Percentiles rank a stretch among this genome's conserved stretches.
Conservation (phyloP, 2,797 vertebrate species). For the Rachycentron canadum region DNA sequence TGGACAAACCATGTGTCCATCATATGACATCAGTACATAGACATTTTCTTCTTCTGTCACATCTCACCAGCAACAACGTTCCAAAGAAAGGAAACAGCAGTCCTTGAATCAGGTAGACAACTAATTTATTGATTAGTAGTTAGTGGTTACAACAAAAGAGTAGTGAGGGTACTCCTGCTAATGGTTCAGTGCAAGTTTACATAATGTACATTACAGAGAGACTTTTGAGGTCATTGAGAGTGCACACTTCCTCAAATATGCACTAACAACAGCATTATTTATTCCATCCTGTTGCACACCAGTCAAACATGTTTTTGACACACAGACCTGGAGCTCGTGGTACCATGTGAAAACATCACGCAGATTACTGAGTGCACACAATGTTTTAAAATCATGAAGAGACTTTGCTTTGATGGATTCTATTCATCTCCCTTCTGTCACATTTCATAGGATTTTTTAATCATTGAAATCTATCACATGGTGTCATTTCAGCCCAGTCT, state of each 20-base stretch:
- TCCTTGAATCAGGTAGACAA: neutral
- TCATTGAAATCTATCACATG: neutral
- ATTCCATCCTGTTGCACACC: constrained; percentile 5
- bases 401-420: no score
- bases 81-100: neutral
- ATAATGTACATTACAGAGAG: constrained; percentile 8
- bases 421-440: neutral
- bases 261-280: constrained; percentile 16
- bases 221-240: constrained; percentile 27
- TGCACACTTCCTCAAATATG: constrained; percentile 14
- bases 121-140: neutral
- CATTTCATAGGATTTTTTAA: no score
- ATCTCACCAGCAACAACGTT: neutral
- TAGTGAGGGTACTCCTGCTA: neutral
- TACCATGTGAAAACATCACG: neutral
- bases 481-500: neutral
- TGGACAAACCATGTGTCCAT: no score
- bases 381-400: neutral
- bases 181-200: neutral
- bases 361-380: neutral
- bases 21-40: no score
- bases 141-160: neutral
- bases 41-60: no score
- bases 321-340: neutral
- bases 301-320: neutral